Base-by-base conservation (phyloP, 1,140 invertebrate species). In the Bombyx mandarina region DNA sequence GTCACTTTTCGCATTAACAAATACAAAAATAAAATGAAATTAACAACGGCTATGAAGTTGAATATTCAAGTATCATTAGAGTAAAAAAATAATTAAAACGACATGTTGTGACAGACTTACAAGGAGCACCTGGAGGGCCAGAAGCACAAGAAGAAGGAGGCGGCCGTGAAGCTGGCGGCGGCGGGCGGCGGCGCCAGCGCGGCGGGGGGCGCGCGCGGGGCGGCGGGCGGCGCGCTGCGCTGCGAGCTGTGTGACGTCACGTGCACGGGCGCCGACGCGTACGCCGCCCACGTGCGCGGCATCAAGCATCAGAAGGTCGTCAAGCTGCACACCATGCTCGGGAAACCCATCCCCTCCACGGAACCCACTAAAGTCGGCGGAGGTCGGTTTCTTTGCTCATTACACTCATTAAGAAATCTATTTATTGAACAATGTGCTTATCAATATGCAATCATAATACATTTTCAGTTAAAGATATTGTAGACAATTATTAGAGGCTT, bases 61-160 rank as follows among this genome's bases (percentile, higher is more conserved):
- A 2, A 35, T 18, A 35, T 35, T 35, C 26, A 35, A 35, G 2
- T 35, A 35, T 35, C 26, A 35, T 35, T 35, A 35, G 26, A 1
- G 2, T 35, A 35, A 35, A 35, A 35, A 35, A 35, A 5, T 35
- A 5, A 35, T 35, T 35, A 35, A 35, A 35, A 35, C 26, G 26
- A 5, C 4, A 35, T 35, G 2, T 43, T 9, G 52, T 64, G 70
- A 5, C 82, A 97, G 91, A 98, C 98, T 0, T 99, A 99, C 84
- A 92, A 97, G 56, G 98, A 99, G 82, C 98, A 99, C 91, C 88
- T 99, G 63, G 97, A 98, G 82, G 98, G 98, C 0, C 97, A 99
- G 86, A 98, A 98, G 79, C 98, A 99, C 86, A 99, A 99, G 89
- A 99, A 99, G 90, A 98, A 98, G 80, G 98, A 99, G 80, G 95